Percentiles rank a stretch among this genome's conserved stretches.
Evolutionary conservation across 2,113 vertebrate genomes (phyloP).

Genomic region (Rhinopomastus cyanomelas): DNA sequence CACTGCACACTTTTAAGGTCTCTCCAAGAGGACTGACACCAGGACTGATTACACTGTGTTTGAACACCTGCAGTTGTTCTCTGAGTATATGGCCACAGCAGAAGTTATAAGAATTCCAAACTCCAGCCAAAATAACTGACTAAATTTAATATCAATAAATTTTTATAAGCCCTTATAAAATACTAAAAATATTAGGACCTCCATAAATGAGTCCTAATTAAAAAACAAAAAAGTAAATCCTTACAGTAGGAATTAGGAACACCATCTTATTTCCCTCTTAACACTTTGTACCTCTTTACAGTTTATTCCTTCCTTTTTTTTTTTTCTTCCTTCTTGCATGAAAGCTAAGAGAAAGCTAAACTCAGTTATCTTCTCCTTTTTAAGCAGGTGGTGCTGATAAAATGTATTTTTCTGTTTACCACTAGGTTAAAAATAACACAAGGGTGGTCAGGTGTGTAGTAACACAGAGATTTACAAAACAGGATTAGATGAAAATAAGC

Average conservation of each 20-base stretch:
- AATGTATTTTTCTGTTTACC: conserved; percentile 9
- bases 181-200: background rate
- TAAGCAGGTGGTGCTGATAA: conserved; percentile 14
- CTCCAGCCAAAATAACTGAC: background rate
- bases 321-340: background rate
- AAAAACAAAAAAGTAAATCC: background rate
- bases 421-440: conserved; percentile 49
- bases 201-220: background rate
- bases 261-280: background rate
- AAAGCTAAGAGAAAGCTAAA: background rate
- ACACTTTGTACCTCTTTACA: background rate
- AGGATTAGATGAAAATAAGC: conserved; percentile 9
- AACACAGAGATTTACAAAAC: conserved; percentile 30
- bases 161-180: background rate
- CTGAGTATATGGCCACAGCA: fast-evolving
- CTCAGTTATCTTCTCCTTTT: background rate
- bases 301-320: background rate
- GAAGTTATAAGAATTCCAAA: background rate
- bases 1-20: background rate
- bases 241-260: background rate
- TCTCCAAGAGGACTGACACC: background rate
- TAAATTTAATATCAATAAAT: background rate
- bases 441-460: background rate
- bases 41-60: background rate
- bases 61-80: background rate